phyloP scores from a whole-genome alignment of 2,888 invertebrate species.

The Trichacis sp. region DNA sequence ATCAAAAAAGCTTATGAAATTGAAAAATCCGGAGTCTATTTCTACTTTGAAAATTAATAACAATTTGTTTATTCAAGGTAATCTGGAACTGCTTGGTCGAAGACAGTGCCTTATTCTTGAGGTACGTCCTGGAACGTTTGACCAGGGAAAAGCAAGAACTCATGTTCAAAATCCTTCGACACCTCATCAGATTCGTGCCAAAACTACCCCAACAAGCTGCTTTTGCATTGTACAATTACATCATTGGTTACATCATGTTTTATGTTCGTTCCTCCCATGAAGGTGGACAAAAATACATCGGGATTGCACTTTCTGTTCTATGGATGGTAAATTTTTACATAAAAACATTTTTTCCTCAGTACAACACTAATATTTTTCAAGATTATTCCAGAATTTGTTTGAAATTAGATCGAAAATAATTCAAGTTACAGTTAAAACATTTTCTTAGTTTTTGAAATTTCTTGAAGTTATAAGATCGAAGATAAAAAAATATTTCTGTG shows the following conservation, averaged over 20 bases:
- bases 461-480: no score
- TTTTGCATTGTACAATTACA: slow-evolving; percentile 97
- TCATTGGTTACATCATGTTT: slow-evolving; percentile 99
- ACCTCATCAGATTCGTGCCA: slow-evolving; percentile 92
- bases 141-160: slow-evolving; percentile 94
- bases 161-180: slow-evolving; percentile 92
- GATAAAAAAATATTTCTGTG: no score
- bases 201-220: slow-evolving; percentile 97
- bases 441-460: no score
- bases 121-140: slow-evolving; percentile 94
- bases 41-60: no score
- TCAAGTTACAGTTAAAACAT: no score
- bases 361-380: no score
- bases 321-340: slow-evolving; percentile 93
- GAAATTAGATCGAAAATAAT: no score
- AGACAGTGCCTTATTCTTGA: slow-evolving; percentile 94
- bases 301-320: slow-evolving; percentile 92
- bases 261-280: slow-evolving; percentile 97
- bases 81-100: slow-evolving; percentile 99
- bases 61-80: no score
- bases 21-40: no score
- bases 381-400: no score
- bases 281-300: slow-evolving; percentile 93
- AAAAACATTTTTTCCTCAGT: no score
- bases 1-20: no score